These are phyloP conservation scores for Luehdorfia chinensis DNA, from an alignment of 1,140 invertebrate genomes.

Conservation along the genomic window DNA sequence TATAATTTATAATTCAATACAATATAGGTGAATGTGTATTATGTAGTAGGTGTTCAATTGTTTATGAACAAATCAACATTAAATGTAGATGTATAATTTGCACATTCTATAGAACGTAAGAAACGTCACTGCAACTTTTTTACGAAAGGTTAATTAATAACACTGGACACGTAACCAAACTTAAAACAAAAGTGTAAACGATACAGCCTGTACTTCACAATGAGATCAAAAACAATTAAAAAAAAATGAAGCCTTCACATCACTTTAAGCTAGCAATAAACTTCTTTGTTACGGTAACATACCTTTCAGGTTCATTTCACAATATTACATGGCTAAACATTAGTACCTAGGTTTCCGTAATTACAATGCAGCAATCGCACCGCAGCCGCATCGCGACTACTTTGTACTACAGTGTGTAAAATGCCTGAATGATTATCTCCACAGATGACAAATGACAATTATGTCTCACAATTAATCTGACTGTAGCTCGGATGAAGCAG, in stretches of 20 bases:
- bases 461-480: too few species aligned
- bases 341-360: background rate
- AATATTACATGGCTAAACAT: slow-evolving; percentile 9
- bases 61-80: too few species aligned
- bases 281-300: slow-evolving; percentile 11
- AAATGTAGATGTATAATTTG: too few species aligned
- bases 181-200: background rate
- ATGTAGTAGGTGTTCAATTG: too few species aligned
- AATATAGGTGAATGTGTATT: too few species aligned
- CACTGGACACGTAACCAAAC: background rate
- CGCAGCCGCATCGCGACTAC: background rate
- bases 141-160: too few species aligned
- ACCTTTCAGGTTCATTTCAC: slow-evolving; percentile 15
- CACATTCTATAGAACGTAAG: too few species aligned
- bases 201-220: slow-evolving; percentile 19
- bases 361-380: background rate
- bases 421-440: too few species aligned
- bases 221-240: slow-evolving; percentile 21
- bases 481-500: background rate
- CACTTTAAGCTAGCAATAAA: slow-evolving; percentile 9
- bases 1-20: too few species aligned
- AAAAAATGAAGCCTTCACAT: slow-evolving; percentile 9
- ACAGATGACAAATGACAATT: too few species aligned
- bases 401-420: too few species aligned
- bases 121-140: too few species aligned